These are phyloP conservation scores for Parazoanthus swiftii DNA, from an alignment of 92 coral and sea anemone genomes.

Conservation along the genomic window DNA sequence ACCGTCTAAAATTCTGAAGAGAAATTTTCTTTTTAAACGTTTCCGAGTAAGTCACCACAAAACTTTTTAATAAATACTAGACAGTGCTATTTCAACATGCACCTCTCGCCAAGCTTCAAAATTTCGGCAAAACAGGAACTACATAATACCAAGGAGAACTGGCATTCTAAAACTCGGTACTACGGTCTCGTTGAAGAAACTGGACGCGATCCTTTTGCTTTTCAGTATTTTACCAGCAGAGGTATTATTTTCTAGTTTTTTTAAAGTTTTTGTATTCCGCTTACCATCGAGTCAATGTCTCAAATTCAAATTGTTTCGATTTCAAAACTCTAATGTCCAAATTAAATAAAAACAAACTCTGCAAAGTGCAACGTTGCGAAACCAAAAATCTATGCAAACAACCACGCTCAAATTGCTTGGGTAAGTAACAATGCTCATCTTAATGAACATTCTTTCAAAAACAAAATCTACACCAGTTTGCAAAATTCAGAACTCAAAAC, in stretches of 20 bases:
- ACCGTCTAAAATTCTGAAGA: not conserved
- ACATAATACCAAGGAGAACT: not conserved
- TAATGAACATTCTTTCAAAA: not conserved
- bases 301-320: not conserved
- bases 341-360: not conserved
- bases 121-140: not conserved
- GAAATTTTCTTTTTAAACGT: not conserved
- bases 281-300: too few species aligned
- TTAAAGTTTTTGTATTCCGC: not conserved
- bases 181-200: not conserved
- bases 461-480: not conserved
- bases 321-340: not conserved
- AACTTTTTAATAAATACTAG: not conserved
- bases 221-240: not conserved
- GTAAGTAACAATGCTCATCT: constrained; percentile 1
- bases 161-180: not conserved
- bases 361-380: not conserved
- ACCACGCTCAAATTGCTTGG: not conserved
- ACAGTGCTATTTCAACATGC: not conserved
- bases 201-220: not conserved
- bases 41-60: not conserved
- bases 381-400: not conserved
- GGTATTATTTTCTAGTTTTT: not conserved
- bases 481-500: not conserved
- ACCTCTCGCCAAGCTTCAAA: not conserved